These are phyloP conservation scores for Panopea generosa DNA, from an alignment of 2,888 invertebrate genomes.

Conservation along the genomic window DNA sequence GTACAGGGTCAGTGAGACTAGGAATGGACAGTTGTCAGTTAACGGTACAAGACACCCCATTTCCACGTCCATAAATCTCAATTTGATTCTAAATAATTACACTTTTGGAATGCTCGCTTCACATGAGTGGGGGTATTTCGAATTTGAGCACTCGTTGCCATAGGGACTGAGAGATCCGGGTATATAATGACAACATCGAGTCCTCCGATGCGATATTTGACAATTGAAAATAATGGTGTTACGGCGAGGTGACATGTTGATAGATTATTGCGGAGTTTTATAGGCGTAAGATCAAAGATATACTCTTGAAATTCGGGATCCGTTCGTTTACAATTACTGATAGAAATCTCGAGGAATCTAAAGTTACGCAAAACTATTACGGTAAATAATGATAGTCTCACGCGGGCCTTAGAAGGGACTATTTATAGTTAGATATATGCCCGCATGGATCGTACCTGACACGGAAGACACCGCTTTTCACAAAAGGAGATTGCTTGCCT, in stretches of 20 bases:
- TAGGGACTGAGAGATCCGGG: background rate
- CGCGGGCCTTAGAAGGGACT: background rate
- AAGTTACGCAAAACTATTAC: constrained; percentile 33
- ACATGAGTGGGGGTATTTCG: constrained; percentile 10
- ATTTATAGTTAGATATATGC: too few relatives aligned
- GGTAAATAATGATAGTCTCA: constrained; percentile 33
- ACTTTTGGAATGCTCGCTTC: constrained; percentile 9
- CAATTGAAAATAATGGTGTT: constrained; percentile 11
- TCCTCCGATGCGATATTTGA: constrained; percentile 16
- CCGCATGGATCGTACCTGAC: too few relatives aligned
- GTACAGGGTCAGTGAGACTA: constrained; percentile 25
- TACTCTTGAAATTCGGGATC: constrained; percentile 11
- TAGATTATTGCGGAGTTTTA: constrained; percentile 21
- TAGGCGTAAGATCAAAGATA: constrained; percentile 37
- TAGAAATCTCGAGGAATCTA: constrained; percentile 38
- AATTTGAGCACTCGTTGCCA: constrained; percentile 4
- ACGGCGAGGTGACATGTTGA: constrained; percentile 30
- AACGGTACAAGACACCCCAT: constrained; percentile 32
- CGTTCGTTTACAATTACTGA: constrained; percentile 14
- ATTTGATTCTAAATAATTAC: constrained; percentile 33
- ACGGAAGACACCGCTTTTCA: too few relatives aligned
- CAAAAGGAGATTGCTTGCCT: too few relatives aligned
- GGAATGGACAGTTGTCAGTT: constrained; percentile 34
- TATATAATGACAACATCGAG: constrained; percentile 30
- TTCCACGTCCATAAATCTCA: constrained; percentile 16